Conservation (phyloP, 1,140 invertebrate species). For the Leptinotarsa undecemlineata region DNA sequence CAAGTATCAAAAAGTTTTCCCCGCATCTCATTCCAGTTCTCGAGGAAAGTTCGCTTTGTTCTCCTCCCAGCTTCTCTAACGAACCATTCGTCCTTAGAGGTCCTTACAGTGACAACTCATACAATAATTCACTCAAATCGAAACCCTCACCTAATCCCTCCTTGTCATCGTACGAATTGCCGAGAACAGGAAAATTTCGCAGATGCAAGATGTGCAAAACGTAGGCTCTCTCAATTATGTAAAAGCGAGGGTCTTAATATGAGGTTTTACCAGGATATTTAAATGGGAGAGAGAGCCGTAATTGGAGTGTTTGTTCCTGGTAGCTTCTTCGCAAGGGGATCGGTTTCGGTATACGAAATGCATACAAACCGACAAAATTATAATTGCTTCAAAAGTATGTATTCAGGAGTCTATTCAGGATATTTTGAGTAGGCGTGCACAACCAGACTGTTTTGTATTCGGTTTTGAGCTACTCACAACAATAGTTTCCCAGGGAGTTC, state of each 20-base stretch:
- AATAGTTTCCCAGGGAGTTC: too few species aligned
- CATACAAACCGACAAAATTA: conserved; percentile 13
- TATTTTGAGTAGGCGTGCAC: not conserved
- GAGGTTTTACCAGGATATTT: conserved; percentile 23
- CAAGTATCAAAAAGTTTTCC: too few species aligned
- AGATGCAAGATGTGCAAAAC: conserved; percentile 14
- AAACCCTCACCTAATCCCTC: not conserved
- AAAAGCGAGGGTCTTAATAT: conserved; percentile 21
- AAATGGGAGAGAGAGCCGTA: conserved; percentile 20
- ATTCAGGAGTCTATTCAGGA: not conserved
- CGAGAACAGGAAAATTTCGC: not conserved
- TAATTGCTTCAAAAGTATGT: conserved; percentile 11
- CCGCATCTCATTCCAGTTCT: too few species aligned
- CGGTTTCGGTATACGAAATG: not conserved
- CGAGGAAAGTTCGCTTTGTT: too few species aligned
- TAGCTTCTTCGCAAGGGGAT: conserved; percentile 10
- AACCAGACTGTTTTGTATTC: too few species aligned
- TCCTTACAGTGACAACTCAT: not conserved
- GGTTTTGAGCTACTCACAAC: too few species aligned
- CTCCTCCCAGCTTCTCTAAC: too few species aligned
- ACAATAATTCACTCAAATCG: conserved; percentile 1
- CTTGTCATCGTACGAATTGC: not conserved
- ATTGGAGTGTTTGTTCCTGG: conserved; percentile 27
- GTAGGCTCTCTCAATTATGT: conserved; percentile 25
- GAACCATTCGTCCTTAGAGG: not conserved